Percentiles rank a stretch among this genome's conserved stretches.
Evolutionary conservation across 2,888 invertebrate genomes (phyloP).

Genomic region (Eledona agricola): DNA sequence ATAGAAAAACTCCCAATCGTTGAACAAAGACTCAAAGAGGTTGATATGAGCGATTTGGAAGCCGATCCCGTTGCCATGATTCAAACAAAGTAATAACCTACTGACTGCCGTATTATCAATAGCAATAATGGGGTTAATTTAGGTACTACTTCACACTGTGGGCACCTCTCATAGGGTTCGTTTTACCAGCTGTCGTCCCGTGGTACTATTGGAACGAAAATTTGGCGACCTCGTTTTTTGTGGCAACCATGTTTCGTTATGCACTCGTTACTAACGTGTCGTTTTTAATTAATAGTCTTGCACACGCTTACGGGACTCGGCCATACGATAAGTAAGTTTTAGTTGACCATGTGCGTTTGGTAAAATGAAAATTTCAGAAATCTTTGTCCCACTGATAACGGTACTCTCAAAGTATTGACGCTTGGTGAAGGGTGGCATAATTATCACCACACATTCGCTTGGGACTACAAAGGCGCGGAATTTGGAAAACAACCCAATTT

Average conservation of each 20-base stretch:
- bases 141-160: conserved; percentile 2
- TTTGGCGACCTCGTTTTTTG: not conserved
- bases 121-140: too few species aligned
- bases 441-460: conserved; percentile 66
- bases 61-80: conserved; percentile 8
- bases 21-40: not conserved
- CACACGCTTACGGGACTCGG: conserved; percentile 5
- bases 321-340: conserved; percentile 13
- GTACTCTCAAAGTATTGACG: conserved; percentile 74
- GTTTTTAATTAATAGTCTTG: conserved; percentile 6
- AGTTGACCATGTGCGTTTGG: too few species aligned
- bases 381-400: conserved; percentile 75
- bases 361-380: too few species aligned
- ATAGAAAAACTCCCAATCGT: not conserved
- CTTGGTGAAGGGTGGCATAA: conserved; percentile 84
- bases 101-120: too few species aligned
- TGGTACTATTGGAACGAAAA: conserved; percentile 12
- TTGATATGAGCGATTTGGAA: conserved; percentile 10
- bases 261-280: conserved; percentile 4
- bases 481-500: conserved; percentile 66
- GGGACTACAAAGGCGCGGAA: conserved; percentile 66
- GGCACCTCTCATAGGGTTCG: conserved; percentile 1
- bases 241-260: conserved; percentile 4
- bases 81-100: conserved; percentile 5
- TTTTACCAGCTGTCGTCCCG: conserved; percentile 3